Percentiles rank a stretch among this genome's conserved stretches.
phyloP scores from a whole-genome alignment of 2,888 invertebrate species.

The Galerucella calmariensis region DNA sequence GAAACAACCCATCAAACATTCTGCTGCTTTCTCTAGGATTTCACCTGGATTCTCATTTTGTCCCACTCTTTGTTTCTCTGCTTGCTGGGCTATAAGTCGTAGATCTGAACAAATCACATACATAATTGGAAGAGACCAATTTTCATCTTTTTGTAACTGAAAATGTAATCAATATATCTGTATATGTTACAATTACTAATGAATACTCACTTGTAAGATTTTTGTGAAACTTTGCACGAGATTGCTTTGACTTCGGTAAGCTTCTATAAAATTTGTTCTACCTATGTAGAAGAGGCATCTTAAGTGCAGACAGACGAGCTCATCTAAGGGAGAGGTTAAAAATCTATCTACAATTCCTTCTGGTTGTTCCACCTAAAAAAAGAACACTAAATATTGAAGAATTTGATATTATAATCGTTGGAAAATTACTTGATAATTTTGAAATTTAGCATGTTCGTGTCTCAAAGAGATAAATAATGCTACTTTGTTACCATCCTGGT shows the following conservation, averaged over 20 bases:
- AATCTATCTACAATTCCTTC: slow-evolving; percentile 77
- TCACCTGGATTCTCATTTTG: slow-evolving; percentile 72
- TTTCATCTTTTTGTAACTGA: slow-evolving; percentile 91
- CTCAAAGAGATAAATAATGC: slow-evolving; percentile 73
- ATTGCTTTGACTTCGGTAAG: slow-evolving; percentile 82
- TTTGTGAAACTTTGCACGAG: slow-evolving; percentile 84
- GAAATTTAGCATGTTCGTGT: slow-evolving; percentile 79
- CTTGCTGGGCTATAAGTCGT: slow-evolving; percentile 79
- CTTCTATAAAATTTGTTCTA: slow-evolving; percentile 70
- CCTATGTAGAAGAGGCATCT: slow-evolving; percentile 70
- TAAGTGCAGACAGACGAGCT: slow-evolving; percentile 80
- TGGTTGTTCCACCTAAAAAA: slow-evolving; percentile 70
- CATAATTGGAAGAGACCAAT: slow-evolving; percentile 97
- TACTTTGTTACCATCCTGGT: slow-evolving; percentile 72
- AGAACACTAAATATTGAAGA: background rate
- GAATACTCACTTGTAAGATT: slow-evolving; percentile 67
- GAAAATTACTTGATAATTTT: slow-evolving; percentile 68
- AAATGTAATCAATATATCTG: background rate
- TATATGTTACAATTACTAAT: background rate
- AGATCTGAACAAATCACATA: slow-evolving; percentile 90
- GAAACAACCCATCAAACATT: slow-evolving; percentile 92
- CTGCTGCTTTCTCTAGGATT: slow-evolving; percentile 92
- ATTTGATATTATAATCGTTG: background rate
- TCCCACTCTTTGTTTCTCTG: slow-evolving; percentile 72
- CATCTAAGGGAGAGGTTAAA: slow-evolving; percentile 79